phyloP scores from a whole-genome alignment of 2,797 vertebrate genomes.

The Acestrorhynchus altus region DNA sequence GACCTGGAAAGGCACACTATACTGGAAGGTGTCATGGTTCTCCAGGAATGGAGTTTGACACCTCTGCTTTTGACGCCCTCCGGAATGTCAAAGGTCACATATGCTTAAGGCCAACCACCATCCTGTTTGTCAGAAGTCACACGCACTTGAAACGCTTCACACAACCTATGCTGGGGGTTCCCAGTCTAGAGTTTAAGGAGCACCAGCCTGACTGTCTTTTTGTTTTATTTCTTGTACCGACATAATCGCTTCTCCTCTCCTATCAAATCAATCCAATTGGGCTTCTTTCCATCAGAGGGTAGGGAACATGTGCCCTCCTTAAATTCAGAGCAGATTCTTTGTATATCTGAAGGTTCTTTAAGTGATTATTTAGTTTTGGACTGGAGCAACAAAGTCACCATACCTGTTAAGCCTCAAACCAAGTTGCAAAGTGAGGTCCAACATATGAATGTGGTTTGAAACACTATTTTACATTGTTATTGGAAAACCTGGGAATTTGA shows the following conservation, averaged over 20 bases:
- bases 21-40: constrained; percentile 16
- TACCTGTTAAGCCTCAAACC: no score
- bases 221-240: not conserved
- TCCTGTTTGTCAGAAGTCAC: constrained; percentile 15
- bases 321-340: not conserved
- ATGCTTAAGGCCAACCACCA: not conserved
- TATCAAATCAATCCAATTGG: constrained; percentile 56
- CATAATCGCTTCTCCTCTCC: constrained; percentile 78
- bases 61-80: not conserved
- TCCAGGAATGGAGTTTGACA: constrained; percentile 9
- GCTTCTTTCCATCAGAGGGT: not conserved
- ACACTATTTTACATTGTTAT: not conserved
- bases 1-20: not conserved
- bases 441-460: no score
- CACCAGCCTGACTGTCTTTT: not conserved
- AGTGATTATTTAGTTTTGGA: no score
- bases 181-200: not conserved
- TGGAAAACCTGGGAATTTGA: no score
- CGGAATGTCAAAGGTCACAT: not conserved
- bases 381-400: no score
- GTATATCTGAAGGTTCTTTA: no score
- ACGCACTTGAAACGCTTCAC: not conserved
- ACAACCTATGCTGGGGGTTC: not conserved
- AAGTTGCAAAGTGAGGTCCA: no score
- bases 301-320: not conserved